Percentiles rank a stretch among this genome's conserved stretches.
phyloP scores from a whole-genome alignment of 2,113 vertebrate genomes.

The Eptesicus fuscus region DNA sequence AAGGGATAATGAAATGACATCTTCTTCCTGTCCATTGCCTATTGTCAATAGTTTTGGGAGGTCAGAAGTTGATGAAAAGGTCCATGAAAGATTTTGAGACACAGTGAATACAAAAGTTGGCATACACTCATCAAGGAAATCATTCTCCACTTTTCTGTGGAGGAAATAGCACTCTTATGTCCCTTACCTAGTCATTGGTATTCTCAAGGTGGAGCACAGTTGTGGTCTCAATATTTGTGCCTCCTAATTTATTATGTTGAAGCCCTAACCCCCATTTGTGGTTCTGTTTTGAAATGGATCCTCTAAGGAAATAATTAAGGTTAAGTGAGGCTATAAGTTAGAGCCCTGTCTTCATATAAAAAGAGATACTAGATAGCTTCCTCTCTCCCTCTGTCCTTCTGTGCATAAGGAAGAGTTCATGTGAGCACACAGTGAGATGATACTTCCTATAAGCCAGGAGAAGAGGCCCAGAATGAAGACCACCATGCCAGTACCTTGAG shows the following conservation, averaged over 20 bases:
- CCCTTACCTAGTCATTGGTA: neutral
- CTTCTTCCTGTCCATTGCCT: neutral
- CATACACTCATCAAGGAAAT: neutral
- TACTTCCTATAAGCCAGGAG: neutral
- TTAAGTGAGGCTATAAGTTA: neutral
- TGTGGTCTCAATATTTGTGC: neutral
- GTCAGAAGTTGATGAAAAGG: neutral
- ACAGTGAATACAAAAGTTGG: neutral
- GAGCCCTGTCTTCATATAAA: neutral
- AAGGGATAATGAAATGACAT: neutral
- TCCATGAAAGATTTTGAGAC: neutral
- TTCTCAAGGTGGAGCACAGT: neutral
- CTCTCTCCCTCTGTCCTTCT: neutral
- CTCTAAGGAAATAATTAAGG: neutral
- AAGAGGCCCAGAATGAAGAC: neutral
- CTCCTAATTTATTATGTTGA: neutral
- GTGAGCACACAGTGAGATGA: neutral
- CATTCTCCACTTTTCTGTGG: neutral
- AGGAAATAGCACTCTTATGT: accelerated
- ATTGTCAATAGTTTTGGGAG: accelerated
- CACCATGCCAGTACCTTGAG: neutral
- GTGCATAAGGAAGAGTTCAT: neutral
- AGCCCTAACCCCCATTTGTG: neutral
- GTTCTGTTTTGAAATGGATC: neutral
- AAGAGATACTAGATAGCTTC: neutral